These are phyloP conservation scores for Dendroctonus ponderosae DNA, from an alignment of 1,140 invertebrate genomes.

Conservation along the genomic window DNA sequence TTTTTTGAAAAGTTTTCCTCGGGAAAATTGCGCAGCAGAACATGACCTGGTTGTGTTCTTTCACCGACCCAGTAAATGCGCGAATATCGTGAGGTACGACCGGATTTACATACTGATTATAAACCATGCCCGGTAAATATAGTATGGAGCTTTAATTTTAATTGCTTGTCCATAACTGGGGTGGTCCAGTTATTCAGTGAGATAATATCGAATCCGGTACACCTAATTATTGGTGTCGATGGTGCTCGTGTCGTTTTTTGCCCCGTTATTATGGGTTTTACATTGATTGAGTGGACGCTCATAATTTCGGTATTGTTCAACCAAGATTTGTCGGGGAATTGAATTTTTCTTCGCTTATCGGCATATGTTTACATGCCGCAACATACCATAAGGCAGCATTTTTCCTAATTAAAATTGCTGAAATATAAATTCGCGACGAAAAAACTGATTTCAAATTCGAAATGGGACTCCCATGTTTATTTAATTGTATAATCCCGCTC, in stretches of 20 bases:
- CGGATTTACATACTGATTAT: conserved; percentile 35
- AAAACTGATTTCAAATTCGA: conserved; percentile 20
- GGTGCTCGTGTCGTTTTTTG: no score
- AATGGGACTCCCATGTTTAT: conserved; percentile 22
- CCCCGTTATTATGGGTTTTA: no score
- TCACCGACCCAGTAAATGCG: conserved; percentile 1
- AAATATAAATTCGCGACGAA: conserved; percentile 9
- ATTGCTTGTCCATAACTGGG: conserved; percentile 25
- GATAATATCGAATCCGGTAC: neutral
- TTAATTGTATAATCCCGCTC: conserved; percentile 25
- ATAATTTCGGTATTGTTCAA: no score
- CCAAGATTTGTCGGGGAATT: no score
- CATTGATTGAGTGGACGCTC: no score
- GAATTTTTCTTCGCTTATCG: no score
- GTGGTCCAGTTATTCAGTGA: conserved; percentile 13
- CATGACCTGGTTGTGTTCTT: neutral
- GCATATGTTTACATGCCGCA: neutral
- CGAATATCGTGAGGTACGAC: conserved; percentile 26
- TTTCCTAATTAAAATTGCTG: conserved; percentile 22
- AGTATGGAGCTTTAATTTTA: conserved; percentile 34
- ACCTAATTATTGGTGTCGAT: no score
- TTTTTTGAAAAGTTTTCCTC: neutral
- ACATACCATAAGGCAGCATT: conserved; percentile 15
- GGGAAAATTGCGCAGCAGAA: neutral
- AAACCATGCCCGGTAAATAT: conserved; percentile 26